Base-by-base conservation (phyloP, 2,797 vertebrate genomes). In the Denticeps clupeoides region DNA sequence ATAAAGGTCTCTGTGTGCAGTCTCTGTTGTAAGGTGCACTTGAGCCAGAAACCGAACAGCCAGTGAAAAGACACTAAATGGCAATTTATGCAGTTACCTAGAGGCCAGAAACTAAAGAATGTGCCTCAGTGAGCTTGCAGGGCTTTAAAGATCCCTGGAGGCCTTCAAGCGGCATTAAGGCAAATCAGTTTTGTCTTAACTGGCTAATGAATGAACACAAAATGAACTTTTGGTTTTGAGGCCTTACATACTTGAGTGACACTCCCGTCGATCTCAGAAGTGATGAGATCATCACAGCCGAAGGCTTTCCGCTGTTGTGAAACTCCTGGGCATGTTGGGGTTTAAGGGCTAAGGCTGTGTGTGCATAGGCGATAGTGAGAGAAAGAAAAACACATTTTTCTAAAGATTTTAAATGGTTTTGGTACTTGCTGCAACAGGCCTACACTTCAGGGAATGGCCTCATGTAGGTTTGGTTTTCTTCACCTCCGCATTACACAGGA, bases 1-100 rank as follows among this genome's bases (percentile, higher is more conserved):
- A 56, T 21, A 11, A 56, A 56, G 46, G 35, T 47, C 35, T 10
- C 49, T 53, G 53, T 73, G 68, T 59, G 56, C 44, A 51, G 33
- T 47, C 54, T 33, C 41, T 49, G 50, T 55, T 45, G 31, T 31
- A 61, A 48, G 19, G 10, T 32, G 27, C 27, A 32, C 26, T 42
- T 50, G 13, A 21, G 26, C 12, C 26, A 23, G 29, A 42, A n/a
- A n/a, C n/a, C n/a, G n/a, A n/a, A n/a, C n/a, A n/a, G n/a, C n/a
- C n/a, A n/a, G n/a, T n/a, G n/a, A n/a, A n/a, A n/a, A n/a, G n/a
- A n/a, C n/a, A n/a, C n/a, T n/a, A n/a, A n/a, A n/a, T n/a, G n/a
- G n/a, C n/a, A n/a, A n/a, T n/a, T n/a, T n/a, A n/a, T n/a, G n/a
- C n/a, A n/a, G n/a, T n/a, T n/a, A n/a, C n/a, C n/a, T n/a, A n/a